Base-by-base conservation (phyloP, 2,113 vertebrate genomes). In the Hippolais icterina region DNA sequence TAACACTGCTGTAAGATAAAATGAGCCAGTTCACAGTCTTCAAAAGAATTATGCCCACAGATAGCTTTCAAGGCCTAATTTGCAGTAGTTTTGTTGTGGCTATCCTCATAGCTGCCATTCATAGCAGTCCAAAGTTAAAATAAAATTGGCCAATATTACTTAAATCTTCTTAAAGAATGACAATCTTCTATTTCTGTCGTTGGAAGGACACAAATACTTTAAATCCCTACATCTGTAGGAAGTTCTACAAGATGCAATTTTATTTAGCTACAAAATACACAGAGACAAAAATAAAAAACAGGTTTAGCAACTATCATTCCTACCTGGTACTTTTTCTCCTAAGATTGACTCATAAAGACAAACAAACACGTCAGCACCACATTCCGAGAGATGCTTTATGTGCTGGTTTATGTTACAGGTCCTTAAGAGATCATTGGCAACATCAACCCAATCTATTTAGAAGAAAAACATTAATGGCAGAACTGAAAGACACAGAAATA, bases 251-350 rank as follows among this genome's bases (percentile, higher is more conserved):
- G 75, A 37, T 90, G 47, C 14, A 35, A 59, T 74, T 89, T 79
- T 75, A n/a, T 52, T 75, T 56, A 13, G 20, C 61, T 57, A 82
- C 9, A 75, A 87, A 74, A 69, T 7, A 46, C 6, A 72, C 9
- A 82, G 23, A 37, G 6, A 59, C 10, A 49, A 66, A 49, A 35
- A 25, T 18, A 28, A 50, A 56, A 72, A 60, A 8, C 33, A 46
- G 2, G 41, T 77, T 66, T 70, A 59, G 42, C 84, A 92, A 50
- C 28, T 27, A 42, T 24, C 7, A 16, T 60, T 89, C 97, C 98
- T 98, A 99, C 99, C 99, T 98, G 99, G 99, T 82, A 99, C 99
- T 79, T 98, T 98, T 94, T 99, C 99, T 93, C 98, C 99, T 72
- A 99, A 94, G 95, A 99, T 98, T 52, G 98, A 98, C 54, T 99